Conservation (phyloP, 2,888 invertebrate genomes). For the Rhodophaea formosa region DNA sequence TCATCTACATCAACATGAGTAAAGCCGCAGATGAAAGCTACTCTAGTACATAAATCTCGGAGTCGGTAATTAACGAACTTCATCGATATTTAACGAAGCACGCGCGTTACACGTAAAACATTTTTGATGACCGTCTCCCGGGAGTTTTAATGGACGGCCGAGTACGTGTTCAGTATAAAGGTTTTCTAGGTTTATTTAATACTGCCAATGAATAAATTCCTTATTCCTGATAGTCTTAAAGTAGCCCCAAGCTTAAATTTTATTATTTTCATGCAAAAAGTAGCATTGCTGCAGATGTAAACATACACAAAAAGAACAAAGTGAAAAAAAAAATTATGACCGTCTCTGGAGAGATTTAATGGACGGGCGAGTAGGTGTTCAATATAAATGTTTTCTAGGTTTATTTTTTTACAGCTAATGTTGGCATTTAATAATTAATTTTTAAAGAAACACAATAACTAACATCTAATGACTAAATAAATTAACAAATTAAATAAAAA, state of each 20-base stretch:
- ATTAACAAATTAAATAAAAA: too few relatives aligned
- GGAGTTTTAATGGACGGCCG: neutral
- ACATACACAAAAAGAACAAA: too few relatives aligned
- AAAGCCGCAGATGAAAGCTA: too few relatives aligned
- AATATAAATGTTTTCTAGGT: neutral
- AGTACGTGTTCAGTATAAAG: neutral
- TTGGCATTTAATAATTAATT: too few relatives aligned
- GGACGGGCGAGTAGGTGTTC: neutral
- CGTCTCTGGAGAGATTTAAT: neutral
- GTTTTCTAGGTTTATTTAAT: neutral
- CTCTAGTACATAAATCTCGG: neutral
- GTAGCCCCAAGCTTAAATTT: too few relatives aligned
- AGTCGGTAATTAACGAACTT: conserved; percentile 28
- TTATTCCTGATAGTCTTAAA: neutral
- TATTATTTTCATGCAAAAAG: too few relatives aligned
- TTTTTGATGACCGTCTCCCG: conserved; percentile 20
- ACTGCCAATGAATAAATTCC: neutral
- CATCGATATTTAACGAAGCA: conserved; percentile 25
- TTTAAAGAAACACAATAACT: too few relatives aligned
- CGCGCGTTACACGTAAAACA: conserved; percentile 22
- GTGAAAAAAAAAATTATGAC: too few relatives aligned
- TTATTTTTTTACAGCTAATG: too few relatives aligned
- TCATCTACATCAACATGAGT: too few relatives aligned
- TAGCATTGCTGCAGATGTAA: too few relatives aligned
- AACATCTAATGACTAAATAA: too few relatives aligned